phyloP scores from a whole-genome alignment of 2,888 invertebrate species.

The Thymelicus lineola region DNA sequence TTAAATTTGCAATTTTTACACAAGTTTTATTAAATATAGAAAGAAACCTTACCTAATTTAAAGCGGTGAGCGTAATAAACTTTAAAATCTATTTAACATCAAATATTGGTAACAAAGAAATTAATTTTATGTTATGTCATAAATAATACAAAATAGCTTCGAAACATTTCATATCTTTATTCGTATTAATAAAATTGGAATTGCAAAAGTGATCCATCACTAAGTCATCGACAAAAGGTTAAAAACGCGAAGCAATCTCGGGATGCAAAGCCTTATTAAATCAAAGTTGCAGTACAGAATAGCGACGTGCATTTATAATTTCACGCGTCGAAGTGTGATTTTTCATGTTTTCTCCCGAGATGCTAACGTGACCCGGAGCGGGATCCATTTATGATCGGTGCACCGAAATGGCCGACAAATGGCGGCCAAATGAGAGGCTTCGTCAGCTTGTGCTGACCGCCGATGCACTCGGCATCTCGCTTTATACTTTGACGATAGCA shows the following conservation, averaged over 20 bases:
- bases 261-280: slow-evolving; percentile 34
- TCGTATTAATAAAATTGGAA: neutral
- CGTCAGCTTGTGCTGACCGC: slow-evolving; percentile 75
- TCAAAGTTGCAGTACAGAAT: slow-evolving; percentile 38
- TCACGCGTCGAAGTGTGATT: slow-evolving; percentile 80
- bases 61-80: no score
- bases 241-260: slow-evolving; percentile 24
- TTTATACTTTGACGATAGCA: slow-evolving; percentile 57
- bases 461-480: slow-evolving; percentile 66
- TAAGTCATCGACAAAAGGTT: slow-evolving; percentile 17
- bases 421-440: slow-evolving; percentile 85
- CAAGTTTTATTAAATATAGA: no score
- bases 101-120: neutral
- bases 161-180: neutral
- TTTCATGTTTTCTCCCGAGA: slow-evolving; percentile 81
- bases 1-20: no score
- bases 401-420: slow-evolving; percentile 85
- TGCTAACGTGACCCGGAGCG: slow-evolving; percentile 81
- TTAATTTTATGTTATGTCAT: neutral
- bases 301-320: slow-evolving; percentile 60
- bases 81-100: no score
- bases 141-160: neutral
- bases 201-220: slow-evolving; percentile 22
- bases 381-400: slow-evolving; percentile 83
- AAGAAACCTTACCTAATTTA: no score